Conservation (phyloP, 1,140 invertebrate genomes). For the Drosophila mauritiana region DNA sequence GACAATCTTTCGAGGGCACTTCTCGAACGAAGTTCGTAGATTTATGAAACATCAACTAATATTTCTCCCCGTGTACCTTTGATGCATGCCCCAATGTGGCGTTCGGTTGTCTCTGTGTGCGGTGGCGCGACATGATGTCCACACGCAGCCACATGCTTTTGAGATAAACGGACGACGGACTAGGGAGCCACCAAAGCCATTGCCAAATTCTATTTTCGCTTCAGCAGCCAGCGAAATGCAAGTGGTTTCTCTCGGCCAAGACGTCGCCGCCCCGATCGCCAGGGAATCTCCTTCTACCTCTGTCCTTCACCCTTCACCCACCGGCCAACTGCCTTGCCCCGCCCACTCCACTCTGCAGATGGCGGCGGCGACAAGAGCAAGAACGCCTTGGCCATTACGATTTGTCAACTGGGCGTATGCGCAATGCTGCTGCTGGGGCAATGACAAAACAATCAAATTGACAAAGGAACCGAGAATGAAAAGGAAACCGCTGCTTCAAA, state of each 20-base stretch:
- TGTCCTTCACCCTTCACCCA: conserved; percentile 5
- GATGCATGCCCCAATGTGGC: conserved; percentile 37
- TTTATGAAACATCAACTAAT: not conserved
- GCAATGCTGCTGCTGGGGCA: conserved; percentile 41
- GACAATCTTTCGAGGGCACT: too few relatives aligned
- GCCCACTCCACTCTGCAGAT: not conserved
- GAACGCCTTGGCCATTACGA: conserved; percentile 53
- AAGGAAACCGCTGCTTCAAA: conserved; percentile 48
- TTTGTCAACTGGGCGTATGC: conserved; percentile 63
- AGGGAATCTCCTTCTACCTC: conserved; percentile 8
- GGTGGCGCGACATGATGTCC: conserved; percentile 77
- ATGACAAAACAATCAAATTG: conserved; percentile 43
- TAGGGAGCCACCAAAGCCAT: conserved; percentile 64
- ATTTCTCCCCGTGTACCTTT: conserved; percentile 19
- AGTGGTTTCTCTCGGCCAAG: conserved; percentile 58
- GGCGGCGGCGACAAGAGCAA: conserved; percentile 7
- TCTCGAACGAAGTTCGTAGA: not conserved
- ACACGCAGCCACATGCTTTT: conserved; percentile 57
- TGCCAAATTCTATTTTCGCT: conserved; percentile 75
- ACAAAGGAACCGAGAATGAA: conserved; percentile 45
- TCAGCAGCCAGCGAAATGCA: conserved; percentile 62
- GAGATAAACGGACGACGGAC: conserved; percentile 21
- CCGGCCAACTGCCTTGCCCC: not conserved
- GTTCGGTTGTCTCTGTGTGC: conserved; percentile 1
- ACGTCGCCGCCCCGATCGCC: conserved; percentile 8